phyloP scores from a whole-genome alignment of 2,113 vertebrate species.

The Apus apus region DNA sequence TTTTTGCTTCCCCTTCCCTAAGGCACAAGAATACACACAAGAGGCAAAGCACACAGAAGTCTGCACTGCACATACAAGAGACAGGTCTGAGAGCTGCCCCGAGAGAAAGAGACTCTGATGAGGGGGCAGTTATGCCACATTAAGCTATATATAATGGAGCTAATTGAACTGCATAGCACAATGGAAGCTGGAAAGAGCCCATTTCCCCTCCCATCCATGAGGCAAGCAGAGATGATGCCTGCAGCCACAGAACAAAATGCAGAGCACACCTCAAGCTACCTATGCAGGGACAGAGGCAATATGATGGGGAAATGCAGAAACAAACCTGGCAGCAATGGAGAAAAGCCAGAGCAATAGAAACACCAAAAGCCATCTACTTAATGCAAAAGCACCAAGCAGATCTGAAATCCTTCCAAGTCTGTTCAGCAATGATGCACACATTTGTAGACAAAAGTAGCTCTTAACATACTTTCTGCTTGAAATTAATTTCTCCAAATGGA shows the following conservation, averaged over 20 bases:
- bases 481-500: background rate
- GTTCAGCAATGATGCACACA: fast-evolving
- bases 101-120: background rate
- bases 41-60: background rate
- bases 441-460: constrained; percentile 1
- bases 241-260: background rate
- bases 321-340: background rate
- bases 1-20: background rate
- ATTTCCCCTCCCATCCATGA: fast-evolving
- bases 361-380: background rate
- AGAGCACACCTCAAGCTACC: background rate
- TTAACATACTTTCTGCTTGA: background rate
- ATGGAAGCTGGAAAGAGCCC: background rate
- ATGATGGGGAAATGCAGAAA: background rate
- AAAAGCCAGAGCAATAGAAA: background rate
- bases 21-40: background rate
- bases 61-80: background rate
- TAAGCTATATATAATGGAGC: background rate
- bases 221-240: background rate
- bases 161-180: background rate
- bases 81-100: background rate
- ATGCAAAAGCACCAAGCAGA: background rate
- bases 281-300: background rate
- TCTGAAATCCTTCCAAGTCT: background rate
- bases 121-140: background rate